Evolutionary conservation across 2,113 vertebrate species (phyloP).

Genomic region (Herpailurus yagouaroundi): DNA sequence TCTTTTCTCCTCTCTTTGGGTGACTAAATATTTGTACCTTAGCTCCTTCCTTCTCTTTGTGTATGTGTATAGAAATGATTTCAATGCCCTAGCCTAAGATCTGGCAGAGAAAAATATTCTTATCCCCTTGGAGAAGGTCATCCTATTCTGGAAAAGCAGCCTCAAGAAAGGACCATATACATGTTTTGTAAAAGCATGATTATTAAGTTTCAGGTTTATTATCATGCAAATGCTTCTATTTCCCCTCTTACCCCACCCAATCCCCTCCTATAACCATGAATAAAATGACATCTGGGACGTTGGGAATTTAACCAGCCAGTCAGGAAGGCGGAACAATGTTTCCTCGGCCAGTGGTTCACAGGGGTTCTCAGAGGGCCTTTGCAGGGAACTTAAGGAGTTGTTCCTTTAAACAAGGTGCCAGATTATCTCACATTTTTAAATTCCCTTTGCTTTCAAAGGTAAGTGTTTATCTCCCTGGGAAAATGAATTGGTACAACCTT

Average conservation of each 20-base stretch:
- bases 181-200: slow-evolving; percentile 66
- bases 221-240: slow-evolving; percentile 79
- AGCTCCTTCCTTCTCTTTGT: slow-evolving; percentile 54
- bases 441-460: slow-evolving; percentile 67
- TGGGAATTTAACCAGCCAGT: slow-evolving; percentile 74
- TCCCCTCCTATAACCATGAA: slow-evolving; percentile 50
- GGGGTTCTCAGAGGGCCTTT: slow-evolving; percentile 54
- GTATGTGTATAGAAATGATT: slow-evolving; percentile 61
- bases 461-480: slow-evolving; percentile 70
- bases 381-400: slow-evolving; percentile 35
- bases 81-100: slow-evolving; percentile 54
- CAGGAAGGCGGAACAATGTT: slow-evolving; percentile 25
- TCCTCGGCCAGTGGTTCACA: slow-evolving; percentile 50
- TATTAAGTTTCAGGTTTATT: slow-evolving; percentile 79
- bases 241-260: slow-evolving; percentile 67
- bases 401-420: slow-evolving; percentile 71
- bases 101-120: slow-evolving; percentile 61
- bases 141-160: slow-evolving; percentile 63
- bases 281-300: slow-evolving; percentile 74
- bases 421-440: slow-evolving; percentile 69
- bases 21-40: slow-evolving; percentile 60
- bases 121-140: slow-evolving; percentile 74
- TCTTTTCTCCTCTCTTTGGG: slow-evolving; percentile 37
- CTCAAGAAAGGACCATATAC: slow-evolving; percentile 66
- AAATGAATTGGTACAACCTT: slow-evolving; percentile 54